These are phyloP conservation scores for Diarsia mendica DNA, from an alignment of 2,888 invertebrate genomes.

Conservation along the genomic window DNA sequence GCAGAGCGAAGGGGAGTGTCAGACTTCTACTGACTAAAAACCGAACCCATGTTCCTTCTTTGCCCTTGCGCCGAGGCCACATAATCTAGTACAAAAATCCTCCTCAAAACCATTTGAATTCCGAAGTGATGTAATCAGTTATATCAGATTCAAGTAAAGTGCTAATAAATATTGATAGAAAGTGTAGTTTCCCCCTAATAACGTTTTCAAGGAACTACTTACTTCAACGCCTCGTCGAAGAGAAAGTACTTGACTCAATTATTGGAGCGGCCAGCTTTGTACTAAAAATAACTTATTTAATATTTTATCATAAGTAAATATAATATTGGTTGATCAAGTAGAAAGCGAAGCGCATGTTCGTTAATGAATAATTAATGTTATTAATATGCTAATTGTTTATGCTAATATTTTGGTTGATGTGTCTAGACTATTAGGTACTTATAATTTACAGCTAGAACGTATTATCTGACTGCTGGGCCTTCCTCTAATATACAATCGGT, in stretches of 20 bases:
- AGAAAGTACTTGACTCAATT: conserved; percentile 49
- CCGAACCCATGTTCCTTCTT: too few relatives aligned
- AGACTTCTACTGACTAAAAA: too few relatives aligned
- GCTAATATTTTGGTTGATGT: neutral
- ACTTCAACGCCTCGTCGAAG: conserved; percentile 28
- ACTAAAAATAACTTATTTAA: conserved; percentile 12
- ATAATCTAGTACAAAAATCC: too few relatives aligned
- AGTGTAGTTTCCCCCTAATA: conserved; percentile 52
- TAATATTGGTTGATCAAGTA: conserved; percentile 22
- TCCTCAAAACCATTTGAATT: neutral
- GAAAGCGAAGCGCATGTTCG: conserved; percentile 17
- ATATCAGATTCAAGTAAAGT: conserved; percentile 12
- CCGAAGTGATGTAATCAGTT: neutral
- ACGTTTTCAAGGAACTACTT: conserved; percentile 61
- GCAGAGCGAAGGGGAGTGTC: too few relatives aligned
- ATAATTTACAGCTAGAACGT: neutral
- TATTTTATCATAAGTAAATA: neutral
- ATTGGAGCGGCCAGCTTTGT: conserved; percentile 13
- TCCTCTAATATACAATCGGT: neutral
- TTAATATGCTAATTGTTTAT: conserved; percentile 8
- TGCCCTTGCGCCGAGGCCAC: too few relatives aligned
- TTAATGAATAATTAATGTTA: neutral
- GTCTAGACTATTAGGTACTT: neutral
- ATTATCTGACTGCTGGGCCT: neutral
- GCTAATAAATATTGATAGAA: conserved; percentile 27